Base-by-base conservation (phyloP, 2,113 vertebrate genomes). In the Melanotaenia duboulayi region DNA sequence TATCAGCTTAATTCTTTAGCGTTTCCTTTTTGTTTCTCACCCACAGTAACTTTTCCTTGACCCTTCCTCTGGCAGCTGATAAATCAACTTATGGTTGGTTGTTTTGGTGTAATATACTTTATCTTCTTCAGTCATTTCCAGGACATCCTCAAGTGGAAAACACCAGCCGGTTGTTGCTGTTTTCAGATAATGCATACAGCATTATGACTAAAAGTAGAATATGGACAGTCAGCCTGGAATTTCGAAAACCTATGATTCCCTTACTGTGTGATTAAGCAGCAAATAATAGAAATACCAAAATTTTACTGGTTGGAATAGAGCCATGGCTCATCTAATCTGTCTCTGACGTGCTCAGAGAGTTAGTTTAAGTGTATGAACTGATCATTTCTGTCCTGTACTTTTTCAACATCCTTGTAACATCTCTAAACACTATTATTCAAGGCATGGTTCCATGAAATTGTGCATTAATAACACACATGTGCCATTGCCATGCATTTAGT, bases 41-140 rank as follows among this genome's bases (percentile, higher is more conserved):
- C 63, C 71, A 72, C 22, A 39, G 48, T 65, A 77, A 78, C 70
- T 55, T 57, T 74, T 61, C 74, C 50, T 68, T 35, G 14, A 58
- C 66, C 65, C 39, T 64, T 17, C 20, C 24, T 75, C 74, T 83
- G 82, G 84, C 86, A 85, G 75, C 66, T 35, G 80, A 91, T 91
- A 76, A 89, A 83, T 85, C 72, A 39, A 65, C 77, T 72, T 80
- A 82, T 71, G 78, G 88, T 80, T 72, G 61, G 39, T 82, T 84
- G 72, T 91, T 92, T 82, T 60, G 35, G 76, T 80, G 68, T 67
- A 70, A 57, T 80, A 85, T 86, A 81, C 83, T 35, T 56, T 40
- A 22, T 65, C 22, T 20, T 46, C 66, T 24, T 58, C 4, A 65
- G 73, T 69, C 69, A 57, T 81, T 88, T 82, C 55, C 56, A 82